Conservation (phyloP, 2,797 vertebrate genomes). For the Apodemus agrarius region DNA sequence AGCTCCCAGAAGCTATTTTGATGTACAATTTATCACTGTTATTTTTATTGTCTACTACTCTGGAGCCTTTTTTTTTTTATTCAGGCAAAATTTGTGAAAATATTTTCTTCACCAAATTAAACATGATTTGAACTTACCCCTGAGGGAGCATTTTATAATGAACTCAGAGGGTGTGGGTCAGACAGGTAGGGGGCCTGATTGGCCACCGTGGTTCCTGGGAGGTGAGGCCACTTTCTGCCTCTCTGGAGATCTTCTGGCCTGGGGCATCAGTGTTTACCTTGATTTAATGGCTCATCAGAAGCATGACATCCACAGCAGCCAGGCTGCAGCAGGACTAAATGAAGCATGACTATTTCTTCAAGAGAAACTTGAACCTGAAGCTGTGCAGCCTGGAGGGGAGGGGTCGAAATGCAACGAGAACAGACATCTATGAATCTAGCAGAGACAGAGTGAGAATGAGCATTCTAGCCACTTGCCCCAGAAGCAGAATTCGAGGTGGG, state of each 20-base stretch:
- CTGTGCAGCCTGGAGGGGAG: constrained; percentile 77
- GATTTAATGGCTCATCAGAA: constrained; percentile 89
- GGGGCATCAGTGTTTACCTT: constrained; percentile 85
- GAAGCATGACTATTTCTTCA: constrained; percentile 85
- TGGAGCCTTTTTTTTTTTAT: constrained; percentile 62
- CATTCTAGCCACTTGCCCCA: constrained; percentile 77
- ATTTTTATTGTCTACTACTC: constrained; percentile 18
- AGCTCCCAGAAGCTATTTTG: neutral
- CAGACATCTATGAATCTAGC: constrained; percentile 82
- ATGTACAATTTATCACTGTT: constrained; percentile 12
- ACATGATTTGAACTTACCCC: constrained; percentile 48
- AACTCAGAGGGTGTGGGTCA: constrained; percentile 24
- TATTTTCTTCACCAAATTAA: constrained; percentile 61
- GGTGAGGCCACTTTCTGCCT: constrained; percentile 61
- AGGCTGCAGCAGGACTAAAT: constrained; percentile 82
- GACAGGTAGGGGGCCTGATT: neutral
- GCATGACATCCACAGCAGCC: constrained; percentile 77
- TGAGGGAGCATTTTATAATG: constrained; percentile 59
- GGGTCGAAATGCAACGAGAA: constrained; percentile 73
- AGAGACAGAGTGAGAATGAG: constrained; percentile 72
- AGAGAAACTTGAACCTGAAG: constrained; percentile 85
- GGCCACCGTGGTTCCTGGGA: constrained; percentile 30
- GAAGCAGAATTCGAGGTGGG: constrained; percentile 57
- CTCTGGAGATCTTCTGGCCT: constrained; percentile 70
- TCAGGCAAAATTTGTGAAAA: constrained; percentile 64